Base-by-base conservation (phyloP, 2,888 invertebrate genomes). In the Alcis repandata region DNA sequence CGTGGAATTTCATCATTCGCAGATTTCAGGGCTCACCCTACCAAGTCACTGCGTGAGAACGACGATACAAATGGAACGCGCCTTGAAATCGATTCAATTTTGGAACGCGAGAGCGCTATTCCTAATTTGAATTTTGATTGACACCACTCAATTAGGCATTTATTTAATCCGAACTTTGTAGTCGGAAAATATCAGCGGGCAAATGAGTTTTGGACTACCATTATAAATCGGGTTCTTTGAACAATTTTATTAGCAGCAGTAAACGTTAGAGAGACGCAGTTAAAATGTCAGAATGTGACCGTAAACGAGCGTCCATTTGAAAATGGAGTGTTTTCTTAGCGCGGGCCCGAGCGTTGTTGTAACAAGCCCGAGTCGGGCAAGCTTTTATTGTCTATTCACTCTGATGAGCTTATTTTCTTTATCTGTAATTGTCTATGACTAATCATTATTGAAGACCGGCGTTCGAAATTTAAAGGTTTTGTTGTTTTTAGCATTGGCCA, bases 301-400 rank as follows among this genome's bases (percentile, higher is more conserved):
- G 88, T 90, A 90, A 90, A 91, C 86, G 87, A 87, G 85, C 83
- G 84, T 82, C 76, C 84, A 87, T 87, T 87, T 87, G 83, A 87
- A 87, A 87, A 89, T 87, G 89, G 86, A 89, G 87, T 92, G 89
- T 91, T 92, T 90, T 92, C 89, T 90, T 90, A 86, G 82, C 82
- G 85, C 76, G 80, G 81, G 79, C 74, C 74, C 59, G 73, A 46
- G 68, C 78, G 78, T 79, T 83, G 84, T 84, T 87, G 88, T 87
- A 90, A 90, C 90, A 86, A 87, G 79, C 76, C 79, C 79, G 83
- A 83, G 36, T 49, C 40, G 40, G 56, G 54, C 43, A 80, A 80
- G 83, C 76, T 88, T 82, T 89, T 89, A 88, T 87, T 87, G 89
- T 91, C 89, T 90, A 88, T 88, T 90, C 90, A 89, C 82, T 84